Conservation (phyloP, 37 sponge, comb jelly and placozoan species). For the Diacarnus erythraeanus region DNA sequence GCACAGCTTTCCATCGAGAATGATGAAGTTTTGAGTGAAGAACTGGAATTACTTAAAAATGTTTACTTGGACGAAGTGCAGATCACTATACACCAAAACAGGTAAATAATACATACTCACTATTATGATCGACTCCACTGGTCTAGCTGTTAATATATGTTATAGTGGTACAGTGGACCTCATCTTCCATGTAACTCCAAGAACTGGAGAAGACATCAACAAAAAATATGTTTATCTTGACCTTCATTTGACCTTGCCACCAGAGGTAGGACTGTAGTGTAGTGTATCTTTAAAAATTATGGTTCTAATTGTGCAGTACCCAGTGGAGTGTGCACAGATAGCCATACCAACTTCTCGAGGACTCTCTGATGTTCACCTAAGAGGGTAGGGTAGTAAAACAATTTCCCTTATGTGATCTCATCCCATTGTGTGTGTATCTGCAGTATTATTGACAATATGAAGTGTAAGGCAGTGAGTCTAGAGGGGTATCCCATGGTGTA, state of each 20-base stretch:
- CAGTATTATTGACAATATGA: conserved; percentile 37
- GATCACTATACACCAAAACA: too few species aligned
- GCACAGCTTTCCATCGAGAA: neutral
- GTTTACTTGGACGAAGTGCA: conserved; percentile 46
- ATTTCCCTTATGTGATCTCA: neutral
- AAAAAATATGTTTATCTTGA: conserved; percentile 67
- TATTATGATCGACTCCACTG: neutral
- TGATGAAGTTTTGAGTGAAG: conserved; percentile 23
- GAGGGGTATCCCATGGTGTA: conserved; percentile 53
- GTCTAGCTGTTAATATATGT: neutral
- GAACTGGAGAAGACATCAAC: conserved; percentile 62
- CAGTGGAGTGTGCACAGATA: conserved; percentile 4
- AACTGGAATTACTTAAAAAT: conserved; percentile 50
- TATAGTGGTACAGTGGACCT: conserved; percentile 19
- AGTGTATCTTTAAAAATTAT: neutral
- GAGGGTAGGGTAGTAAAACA: conserved; percentile 20
- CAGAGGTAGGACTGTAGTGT: neutral
- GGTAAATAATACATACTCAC: neutral
- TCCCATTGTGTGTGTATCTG: too few species aligned
- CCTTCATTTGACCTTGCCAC: conserved; percentile 4
- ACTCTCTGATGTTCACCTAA: conserved; percentile 58
- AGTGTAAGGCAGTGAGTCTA: neutral
- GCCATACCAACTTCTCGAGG: conserved; percentile 47
- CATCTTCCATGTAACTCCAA: conserved; percentile 51
- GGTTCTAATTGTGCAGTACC: conserved; percentile 29